phyloP scores from a whole-genome alignment of 1,140 invertebrate species.

The Hylaeus anthracinus region DNA sequence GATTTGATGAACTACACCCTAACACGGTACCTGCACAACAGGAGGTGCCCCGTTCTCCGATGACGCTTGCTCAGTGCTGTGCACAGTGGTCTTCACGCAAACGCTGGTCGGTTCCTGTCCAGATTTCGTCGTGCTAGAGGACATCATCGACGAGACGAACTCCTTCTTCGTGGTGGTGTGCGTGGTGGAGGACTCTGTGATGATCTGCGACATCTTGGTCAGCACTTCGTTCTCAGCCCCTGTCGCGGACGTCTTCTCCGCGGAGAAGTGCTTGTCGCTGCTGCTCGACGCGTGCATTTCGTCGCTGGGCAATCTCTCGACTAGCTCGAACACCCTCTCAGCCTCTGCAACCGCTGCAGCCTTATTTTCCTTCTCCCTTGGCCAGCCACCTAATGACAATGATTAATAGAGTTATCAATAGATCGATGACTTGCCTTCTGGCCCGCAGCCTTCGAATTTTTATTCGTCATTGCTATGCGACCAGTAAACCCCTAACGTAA shows the following conservation, averaged over 20 bases:
- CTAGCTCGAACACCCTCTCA: constrained; percentile 54
- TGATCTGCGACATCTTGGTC: constrained; percentile 78
- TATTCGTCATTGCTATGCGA: neutral
- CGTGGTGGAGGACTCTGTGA: constrained; percentile 76
- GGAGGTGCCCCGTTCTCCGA: constrained; percentile 78
- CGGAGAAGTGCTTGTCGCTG: constrained; percentile 77
- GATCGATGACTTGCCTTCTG: constrained; percentile 45
- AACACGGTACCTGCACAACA: constrained; percentile 71
- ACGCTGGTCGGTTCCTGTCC: constrained; percentile 71
- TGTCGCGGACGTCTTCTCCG: constrained; percentile 70
- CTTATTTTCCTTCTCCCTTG: constrained; percentile 18
- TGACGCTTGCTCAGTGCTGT: constrained; percentile 71
- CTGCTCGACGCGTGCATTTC: constrained; percentile 78
- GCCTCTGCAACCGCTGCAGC: neutral
- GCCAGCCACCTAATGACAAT: constrained; percentile 59
- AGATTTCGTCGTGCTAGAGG: constrained; percentile 67
- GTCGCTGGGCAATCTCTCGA: constrained; percentile 61
- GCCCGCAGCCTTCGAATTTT: neutral
- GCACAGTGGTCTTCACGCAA: constrained; percentile 72
- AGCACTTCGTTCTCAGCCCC: constrained; percentile 67
- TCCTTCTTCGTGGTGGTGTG: constrained; percentile 77
- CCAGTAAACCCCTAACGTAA: neutral
- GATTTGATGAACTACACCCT: no score
- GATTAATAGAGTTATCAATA: constrained; percentile 77
- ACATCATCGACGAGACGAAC: constrained; percentile 73